These are phyloP conservation scores for Cherax destructor DNA, from an alignment of 1,140 invertebrate species.

Conservation along the genomic window DNA sequence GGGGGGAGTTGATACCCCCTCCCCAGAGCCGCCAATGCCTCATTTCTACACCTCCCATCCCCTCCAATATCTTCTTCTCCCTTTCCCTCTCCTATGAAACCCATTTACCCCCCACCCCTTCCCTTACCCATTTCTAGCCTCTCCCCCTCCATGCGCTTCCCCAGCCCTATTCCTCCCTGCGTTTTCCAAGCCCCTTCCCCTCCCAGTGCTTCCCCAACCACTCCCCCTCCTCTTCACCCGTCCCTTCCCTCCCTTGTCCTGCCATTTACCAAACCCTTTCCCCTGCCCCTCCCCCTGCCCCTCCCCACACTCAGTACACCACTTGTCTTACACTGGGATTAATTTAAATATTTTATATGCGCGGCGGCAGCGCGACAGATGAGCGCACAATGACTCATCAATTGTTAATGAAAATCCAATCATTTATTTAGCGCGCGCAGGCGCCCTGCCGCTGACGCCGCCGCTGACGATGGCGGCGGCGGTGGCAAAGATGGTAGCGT, in stretches of 20 bases:
- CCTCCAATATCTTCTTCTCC: too few relatives aligned
- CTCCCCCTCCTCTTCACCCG: background rate
- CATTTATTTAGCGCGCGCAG: constrained; percentile 61
- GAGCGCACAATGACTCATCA: constrained; percentile 62
- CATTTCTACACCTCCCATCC: too few relatives aligned
- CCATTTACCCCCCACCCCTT: too few relatives aligned
- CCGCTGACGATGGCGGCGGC: too few relatives aligned
- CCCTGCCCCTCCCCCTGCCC: background rate
- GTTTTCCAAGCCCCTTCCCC: background rate
- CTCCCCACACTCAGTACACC: constrained; percentile 40
- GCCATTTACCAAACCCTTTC: too few relatives aligned
- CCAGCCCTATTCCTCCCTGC: too few relatives aligned
- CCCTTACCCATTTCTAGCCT: too few relatives aligned
- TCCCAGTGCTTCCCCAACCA: background rate
- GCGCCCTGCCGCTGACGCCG: constrained; percentile 9
- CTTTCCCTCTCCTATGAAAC: too few relatives aligned
- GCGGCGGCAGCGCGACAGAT: constrained; percentile 47
- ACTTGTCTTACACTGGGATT: constrained; percentile 59
- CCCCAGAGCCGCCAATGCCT: too few relatives aligned
- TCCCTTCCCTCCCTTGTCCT: background rate
- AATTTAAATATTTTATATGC: constrained; percentile 64
- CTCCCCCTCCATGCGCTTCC: too few relatives aligned
- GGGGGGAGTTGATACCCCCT: too few relatives aligned
- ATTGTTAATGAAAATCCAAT: constrained; percentile 67
- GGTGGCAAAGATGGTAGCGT: background rate